Conservation (phyloP, 2,888 invertebrate species). For the Apotomis turbidana region DNA sequence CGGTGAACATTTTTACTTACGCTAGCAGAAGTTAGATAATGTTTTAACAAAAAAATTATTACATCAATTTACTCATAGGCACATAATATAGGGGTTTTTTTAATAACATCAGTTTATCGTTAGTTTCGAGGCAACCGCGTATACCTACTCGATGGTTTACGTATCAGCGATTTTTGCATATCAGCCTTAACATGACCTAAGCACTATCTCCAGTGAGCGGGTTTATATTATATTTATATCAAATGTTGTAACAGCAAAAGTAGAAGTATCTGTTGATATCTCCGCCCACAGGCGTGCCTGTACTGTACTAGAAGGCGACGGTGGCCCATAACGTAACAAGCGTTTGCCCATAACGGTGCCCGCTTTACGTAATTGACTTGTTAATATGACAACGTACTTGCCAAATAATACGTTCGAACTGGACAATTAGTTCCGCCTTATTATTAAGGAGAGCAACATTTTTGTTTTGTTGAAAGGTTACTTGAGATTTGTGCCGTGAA, state of each 20-base stretch:
- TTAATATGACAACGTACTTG: slow-evolving; percentile 68
- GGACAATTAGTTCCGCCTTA: slow-evolving; percentile 73
- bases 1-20: accelerated
- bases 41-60: too few relatives aligned
- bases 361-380: slow-evolving; percentile 69
- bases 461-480: slow-evolving; percentile 60
- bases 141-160: too few relatives aligned
- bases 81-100: too few relatives aligned
- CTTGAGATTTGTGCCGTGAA: slow-evolving; percentile 54
- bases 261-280: slow-evolving; percentile 59
- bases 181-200: neutral
- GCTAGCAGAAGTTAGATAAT: too few relatives aligned
- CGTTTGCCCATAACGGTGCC: slow-evolving; percentile 61
- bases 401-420: slow-evolving; percentile 60
- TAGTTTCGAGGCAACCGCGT: accelerated
- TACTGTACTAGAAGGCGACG: slow-evolving; percentile 50
- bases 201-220: slow-evolving; percentile 57
- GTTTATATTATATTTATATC: slow-evolving; percentile 50
- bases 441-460: slow-evolving; percentile 70
- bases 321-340: slow-evolving; percentile 62
- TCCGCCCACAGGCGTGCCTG: slow-evolving; percentile 57
- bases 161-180: neutral
- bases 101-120: accelerated
- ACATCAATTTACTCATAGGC: too few relatives aligned
- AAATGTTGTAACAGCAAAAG: slow-evolving; percentile 62